These are phyloP conservation scores for Thaumetopoea pityocampa DNA, from an alignment of 1,140 invertebrate genomes.

Conservation along the genomic window DNA sequence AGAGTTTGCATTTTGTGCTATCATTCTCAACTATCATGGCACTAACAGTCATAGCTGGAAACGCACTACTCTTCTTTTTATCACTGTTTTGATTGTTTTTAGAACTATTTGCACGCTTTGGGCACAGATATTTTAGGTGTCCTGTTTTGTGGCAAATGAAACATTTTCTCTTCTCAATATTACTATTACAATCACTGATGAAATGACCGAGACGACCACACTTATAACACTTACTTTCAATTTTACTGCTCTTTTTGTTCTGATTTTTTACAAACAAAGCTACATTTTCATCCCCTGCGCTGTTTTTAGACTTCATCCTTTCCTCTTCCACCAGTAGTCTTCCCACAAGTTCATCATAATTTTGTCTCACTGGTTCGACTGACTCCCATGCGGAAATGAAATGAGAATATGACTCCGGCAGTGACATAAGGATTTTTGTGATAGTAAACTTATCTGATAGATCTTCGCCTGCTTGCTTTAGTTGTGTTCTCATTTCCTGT, in stretches of 20 bases:
- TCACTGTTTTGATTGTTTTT: no score
- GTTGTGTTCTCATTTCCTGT: no score
- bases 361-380: slow-evolving; percentile 22
- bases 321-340: slow-evolving; percentile 30
- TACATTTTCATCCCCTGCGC: neutral
- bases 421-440: no score
- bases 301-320: slow-evolving; percentile 13
- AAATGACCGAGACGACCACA: slow-evolving; percentile 18
- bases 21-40: no score
- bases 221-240: slow-evolving; percentile 20
- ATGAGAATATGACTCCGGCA: no score
- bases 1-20: neutral
- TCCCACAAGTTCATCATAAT: slow-evolving; percentile 32
- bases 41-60: neutral
- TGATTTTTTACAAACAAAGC: neutral
- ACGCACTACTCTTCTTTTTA: slow-evolving; percentile 3
- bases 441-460: no score
- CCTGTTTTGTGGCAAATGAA: neutral
- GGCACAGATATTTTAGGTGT: neutral
- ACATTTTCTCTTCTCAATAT: slow-evolving; percentile 3
- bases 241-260: slow-evolving; percentile 3
- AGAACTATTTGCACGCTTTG: neutral
- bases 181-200: slow-evolving; percentile 11
- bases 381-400: slow-evolving; percentile 55
- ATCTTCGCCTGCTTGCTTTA: no score